Base-by-base conservation (phyloP, 2,797 vertebrate genomes). In the Glossophaga mutica region DNA sequence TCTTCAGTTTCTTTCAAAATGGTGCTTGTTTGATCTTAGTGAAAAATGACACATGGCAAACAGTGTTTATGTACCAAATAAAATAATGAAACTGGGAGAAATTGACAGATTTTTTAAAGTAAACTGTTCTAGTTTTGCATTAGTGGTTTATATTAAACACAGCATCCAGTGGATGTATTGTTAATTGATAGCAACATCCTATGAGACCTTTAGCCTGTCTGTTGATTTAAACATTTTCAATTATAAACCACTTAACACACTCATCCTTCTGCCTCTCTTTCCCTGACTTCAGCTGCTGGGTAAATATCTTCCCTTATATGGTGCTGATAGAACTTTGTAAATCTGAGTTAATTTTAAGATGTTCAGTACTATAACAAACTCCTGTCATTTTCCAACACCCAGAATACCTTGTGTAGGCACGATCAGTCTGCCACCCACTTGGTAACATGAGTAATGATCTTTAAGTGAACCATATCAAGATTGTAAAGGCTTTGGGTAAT, bases 391-490 rank as follows among this genome's bases (percentile, higher is more conserved):
- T 92, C 62, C 48, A 93, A 83, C 81, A 90, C 67, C 88, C 88
- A 94, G 88, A 92, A 55, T 91, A 94, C 85, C 87, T 90, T 59
- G 96, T 1, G 74, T 95, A 77, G 96, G 97, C 79, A 87, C 16
- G 9, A 91, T 94, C 74, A 44, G 67, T 97, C 86, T 90, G 84
- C 92, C 96, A 26, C 96, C 96, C 93, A 94, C 97, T 96, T 91
- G 94, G 90, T 79, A 90, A 95, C 94, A 87, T 94, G 92, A 97
- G 55, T 96, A 97, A 97, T 93, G 90, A 97, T 97, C 85, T 95
- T 96, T 90, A 97, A 96, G 90, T 83, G 82, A 97, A 96, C 91
- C 91, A 42, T 67, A 92, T 88, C 81, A 88, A 97, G 93, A 84
- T 73, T 71, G 67, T 91, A 81, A 96, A 88, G 77, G 70, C 32